Evolutionary conservation across 2,797 vertebrate genomes (phyloP), one percentile per base, ranked within the genome.

Genomic region (Psittacula echo): DNA sequence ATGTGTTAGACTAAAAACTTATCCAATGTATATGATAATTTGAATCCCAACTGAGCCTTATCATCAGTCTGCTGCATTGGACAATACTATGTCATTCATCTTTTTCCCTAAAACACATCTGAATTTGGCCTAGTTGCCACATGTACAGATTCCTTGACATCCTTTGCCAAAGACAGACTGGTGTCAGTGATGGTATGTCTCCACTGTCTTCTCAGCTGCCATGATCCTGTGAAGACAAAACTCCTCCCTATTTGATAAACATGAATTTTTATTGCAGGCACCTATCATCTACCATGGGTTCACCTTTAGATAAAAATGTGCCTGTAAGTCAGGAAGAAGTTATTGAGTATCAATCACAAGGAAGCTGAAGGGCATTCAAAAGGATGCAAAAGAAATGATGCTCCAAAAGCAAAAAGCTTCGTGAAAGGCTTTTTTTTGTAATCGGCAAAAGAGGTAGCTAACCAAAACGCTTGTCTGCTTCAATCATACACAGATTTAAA

Each of bases 221-320:
- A 21, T 14, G 54, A 65, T 23, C 51, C 37, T 51, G 21, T 13
- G 13, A 85, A 54, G 37, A n/a, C 39, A 87, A 79, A 61, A 71
- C 41, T 84, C 13, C 60, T 82, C 20, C 12, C 24, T 61, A 20
- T 41, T 34, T n/a, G 30, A 67, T 34, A 88, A 80, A 87, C 7
- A 30, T 1, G 2, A 64, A n/a, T 68, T 51, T 86, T 70, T 45
- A 84, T 16, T 45, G 70, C 24, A 37, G 24, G 44, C 6, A 23
- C 1, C 0, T 41, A 41, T 26, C 19, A 54, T 29, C 70, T 60
- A 32, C n/a, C 0, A 0, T 39, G 45, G 10, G 29, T 32, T 71
- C 61, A 64, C 39, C 3, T 24, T 53, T 32, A 29, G 13, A 56
- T 42, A 71, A 82, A 89, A 85, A 67, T 5, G 9, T 10, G 22